phyloP scores from a whole-genome alignment of 2,113 vertebrate species.

The Catharus fuscescens region DNA sequence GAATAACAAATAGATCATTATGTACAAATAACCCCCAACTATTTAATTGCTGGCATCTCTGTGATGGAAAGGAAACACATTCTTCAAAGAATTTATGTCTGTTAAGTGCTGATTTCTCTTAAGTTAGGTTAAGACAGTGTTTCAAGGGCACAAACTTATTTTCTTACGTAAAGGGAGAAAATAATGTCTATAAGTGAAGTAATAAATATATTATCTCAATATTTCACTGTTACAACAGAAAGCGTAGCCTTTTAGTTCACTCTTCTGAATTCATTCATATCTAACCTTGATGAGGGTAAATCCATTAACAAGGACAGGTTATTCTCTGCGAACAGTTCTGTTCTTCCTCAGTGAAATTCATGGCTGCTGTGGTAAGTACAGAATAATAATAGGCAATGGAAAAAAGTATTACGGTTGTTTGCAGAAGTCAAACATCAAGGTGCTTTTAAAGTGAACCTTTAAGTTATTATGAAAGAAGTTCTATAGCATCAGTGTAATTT shows the following conservation, averaged over 20 bases:
- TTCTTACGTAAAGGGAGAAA: background rate
- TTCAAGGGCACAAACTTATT: background rate
- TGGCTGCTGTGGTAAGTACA: background rate
- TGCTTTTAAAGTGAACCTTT: conserved; percentile 35
- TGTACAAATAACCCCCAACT: background rate
- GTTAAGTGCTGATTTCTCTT: background rate
- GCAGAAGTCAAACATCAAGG: conserved; percentile 15
- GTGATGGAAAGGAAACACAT: background rate
- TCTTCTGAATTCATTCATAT: background rate
- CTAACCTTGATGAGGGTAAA: conserved; percentile 8
- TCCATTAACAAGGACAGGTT: background rate
- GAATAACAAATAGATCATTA: background rate
- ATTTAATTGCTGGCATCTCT: background rate
- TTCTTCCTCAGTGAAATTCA: conserved; percentile 46
- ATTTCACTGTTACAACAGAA: background rate
- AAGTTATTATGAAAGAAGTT: background rate
- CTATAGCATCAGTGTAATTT: background rate
- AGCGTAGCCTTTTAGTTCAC: background rate
- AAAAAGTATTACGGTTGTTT: conserved; percentile 32
- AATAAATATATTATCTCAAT: background rate
- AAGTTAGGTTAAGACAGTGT: background rate
- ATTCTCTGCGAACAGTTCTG: background rate
- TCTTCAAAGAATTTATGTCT: background rate
- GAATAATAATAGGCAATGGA: conserved; percentile 4
- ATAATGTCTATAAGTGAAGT: background rate